These are phyloP conservation scores for Drosophila pectinifera DNA, from an alignment of 1,140 invertebrate genomes.

Conservation along the genomic window DNA sequence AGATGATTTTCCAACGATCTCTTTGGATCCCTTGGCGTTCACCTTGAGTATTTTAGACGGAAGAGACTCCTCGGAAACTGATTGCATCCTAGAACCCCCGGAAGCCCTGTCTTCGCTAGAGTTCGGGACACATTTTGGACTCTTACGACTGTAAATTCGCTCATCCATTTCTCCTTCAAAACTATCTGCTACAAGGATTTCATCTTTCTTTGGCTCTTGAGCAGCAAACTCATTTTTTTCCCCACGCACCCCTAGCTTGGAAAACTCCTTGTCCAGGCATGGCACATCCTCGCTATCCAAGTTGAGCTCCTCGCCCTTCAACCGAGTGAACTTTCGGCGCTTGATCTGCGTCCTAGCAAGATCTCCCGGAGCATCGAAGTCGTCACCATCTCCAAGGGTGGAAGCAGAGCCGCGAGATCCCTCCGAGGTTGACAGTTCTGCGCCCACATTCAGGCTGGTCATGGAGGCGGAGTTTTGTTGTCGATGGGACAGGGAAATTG, in stretches of 20 bases:
- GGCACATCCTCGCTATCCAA: slow-evolving; percentile 12
- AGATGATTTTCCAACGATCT: neutral
- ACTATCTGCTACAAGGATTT: neutral
- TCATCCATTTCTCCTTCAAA: slow-evolving; percentile 3
- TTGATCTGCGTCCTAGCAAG: neutral
- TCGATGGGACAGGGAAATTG: neutral
- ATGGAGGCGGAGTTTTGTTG: neutral
- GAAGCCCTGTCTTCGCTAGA: neutral
- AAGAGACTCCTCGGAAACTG: neutral
- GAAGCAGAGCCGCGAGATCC: slow-evolving; percentile 4
- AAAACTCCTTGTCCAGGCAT: neutral
- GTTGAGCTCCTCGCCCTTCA: neutral
- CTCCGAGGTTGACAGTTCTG: slow-evolving; percentile 49
- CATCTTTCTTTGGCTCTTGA: neutral
- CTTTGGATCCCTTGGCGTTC: neutral
- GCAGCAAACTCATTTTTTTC: too few species aligned
- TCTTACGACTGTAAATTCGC: too few species aligned
- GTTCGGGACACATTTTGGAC: neutral
- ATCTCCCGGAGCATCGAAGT: neutral
- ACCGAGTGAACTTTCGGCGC: slow-evolving; percentile 40
- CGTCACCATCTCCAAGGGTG: neutral
- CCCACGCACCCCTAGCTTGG: neutral
- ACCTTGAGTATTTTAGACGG: neutral
- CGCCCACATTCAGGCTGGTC: slow-evolving; percentile 50
- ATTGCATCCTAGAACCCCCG: neutral